A percentile compares a stretch with the other conserved stretches of the same genome.
phyloP scores from a whole-genome alignment of 2,113 vertebrate species.

The Paradisaea rubra region DNA sequence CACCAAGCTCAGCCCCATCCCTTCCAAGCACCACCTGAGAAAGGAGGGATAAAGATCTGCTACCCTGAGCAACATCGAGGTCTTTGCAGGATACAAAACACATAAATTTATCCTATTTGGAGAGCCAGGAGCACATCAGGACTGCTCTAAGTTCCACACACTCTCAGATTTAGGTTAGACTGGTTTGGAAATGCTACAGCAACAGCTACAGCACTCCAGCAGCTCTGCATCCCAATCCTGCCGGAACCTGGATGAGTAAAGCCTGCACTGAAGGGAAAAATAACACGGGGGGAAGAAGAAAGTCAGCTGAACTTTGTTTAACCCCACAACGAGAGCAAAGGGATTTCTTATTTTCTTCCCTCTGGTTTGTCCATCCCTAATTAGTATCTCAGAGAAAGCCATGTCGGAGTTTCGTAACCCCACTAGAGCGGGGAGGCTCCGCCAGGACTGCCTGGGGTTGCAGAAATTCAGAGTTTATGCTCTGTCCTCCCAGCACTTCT shows the following conservation, averaged over 20 bases:
- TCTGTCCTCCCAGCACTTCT: background rate
- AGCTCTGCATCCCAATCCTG: background rate
- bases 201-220: background rate
- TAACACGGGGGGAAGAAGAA: background rate
- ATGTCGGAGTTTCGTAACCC: background rate
- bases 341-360: constrained; percentile 45
- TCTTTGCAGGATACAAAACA: fast-evolving
- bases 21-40: background rate
- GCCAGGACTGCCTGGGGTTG: background rate
- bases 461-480: background rate
- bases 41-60: too few species aligned
- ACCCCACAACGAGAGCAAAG: constrained; percentile 18
- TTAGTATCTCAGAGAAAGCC: constrained; percentile 44
- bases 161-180: background rate
- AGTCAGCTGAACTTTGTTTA: constrained; percentile 33
- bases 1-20: background rate
- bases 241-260: background rate
- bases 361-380: constrained; percentile 57
- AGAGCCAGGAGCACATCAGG: background rate
- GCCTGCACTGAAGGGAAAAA: background rate
- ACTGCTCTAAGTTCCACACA: background rate
- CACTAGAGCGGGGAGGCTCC: background rate
- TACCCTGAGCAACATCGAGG: background rate
- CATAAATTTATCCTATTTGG: background rate
- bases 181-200: background rate